phyloP scores from a whole-genome alignment of 2,113 vertebrate species.

The Anolis sagrei region DNA sequence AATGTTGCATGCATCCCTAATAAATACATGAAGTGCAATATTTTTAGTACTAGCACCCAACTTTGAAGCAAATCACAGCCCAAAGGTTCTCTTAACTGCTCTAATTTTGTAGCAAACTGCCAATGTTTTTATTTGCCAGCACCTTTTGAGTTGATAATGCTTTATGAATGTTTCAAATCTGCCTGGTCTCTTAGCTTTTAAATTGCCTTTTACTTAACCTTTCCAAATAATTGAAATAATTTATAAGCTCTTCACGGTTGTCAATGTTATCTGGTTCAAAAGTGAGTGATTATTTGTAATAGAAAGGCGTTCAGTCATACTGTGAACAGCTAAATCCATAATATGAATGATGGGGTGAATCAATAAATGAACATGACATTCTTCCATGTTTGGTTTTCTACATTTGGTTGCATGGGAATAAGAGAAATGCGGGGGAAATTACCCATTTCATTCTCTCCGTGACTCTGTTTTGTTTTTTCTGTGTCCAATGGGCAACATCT shows the following conservation, averaged over 20 bases:
- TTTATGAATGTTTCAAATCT: background rate
- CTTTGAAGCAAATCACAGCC: background rate
- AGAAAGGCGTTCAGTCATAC: background rate
- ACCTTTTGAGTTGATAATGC: no score
- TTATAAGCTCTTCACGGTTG: background rate
- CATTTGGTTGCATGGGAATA: fast-evolving
- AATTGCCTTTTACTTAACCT: background rate
- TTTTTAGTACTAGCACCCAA: background rate
- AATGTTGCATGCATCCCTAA: no score
- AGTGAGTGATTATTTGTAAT: background rate
- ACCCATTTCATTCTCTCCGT: background rate
- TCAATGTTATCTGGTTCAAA: background rate
- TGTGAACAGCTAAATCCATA: background rate
- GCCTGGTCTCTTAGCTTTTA: background rate
- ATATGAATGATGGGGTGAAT: background rate
- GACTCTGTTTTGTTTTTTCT: background rate
- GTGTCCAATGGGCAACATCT: background rate
- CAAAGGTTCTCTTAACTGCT: no score
- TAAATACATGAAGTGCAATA: no score
- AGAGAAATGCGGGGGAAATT: background rate
- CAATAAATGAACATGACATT: background rate
- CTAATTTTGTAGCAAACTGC: no score
- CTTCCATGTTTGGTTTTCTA: constrained; percentile 24
- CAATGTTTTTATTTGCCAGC: background rate
- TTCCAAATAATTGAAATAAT: background rate